Evolutionary conservation across 92 coral and sea anemone genomes (phyloP).

Genomic region (Phymanthus crucifer): DNA sequence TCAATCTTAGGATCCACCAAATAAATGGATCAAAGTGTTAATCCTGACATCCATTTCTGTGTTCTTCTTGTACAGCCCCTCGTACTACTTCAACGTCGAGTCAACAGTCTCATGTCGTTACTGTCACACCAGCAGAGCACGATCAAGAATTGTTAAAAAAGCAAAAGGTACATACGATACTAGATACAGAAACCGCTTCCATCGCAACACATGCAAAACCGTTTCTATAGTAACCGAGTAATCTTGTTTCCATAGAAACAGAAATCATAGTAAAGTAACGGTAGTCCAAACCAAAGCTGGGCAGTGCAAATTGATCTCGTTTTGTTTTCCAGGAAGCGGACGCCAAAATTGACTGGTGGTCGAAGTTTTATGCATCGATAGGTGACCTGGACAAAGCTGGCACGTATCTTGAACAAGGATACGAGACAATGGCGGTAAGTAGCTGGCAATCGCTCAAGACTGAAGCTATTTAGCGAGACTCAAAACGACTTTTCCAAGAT

Average conservation of each 20-base stretch:
- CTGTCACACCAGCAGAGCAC: slow-evolving; percentile 40
- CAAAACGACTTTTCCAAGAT: too few relatives aligned
- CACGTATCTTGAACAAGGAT: slow-evolving; percentile 61
- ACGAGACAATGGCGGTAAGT: slow-evolving; percentile 66
- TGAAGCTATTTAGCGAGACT: background rate
- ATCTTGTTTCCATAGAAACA: background rate
- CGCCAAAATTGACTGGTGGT: slow-evolving; percentile 89
- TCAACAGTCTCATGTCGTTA: slow-evolving; percentile 54
- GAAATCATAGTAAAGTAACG: background rate
- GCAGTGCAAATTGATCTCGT: background rate
- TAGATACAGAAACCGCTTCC: background rate
- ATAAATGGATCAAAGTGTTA: background rate
- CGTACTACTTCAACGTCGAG: slow-evolving; percentile 18
- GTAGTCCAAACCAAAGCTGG: background rate
- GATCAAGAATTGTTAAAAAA: slow-evolving; percentile 25
- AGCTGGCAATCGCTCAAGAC: background rate
- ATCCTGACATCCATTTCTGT: background rate
- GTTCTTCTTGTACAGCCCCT: slow-evolving; percentile 8
- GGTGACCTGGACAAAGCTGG: slow-evolving; percentile 69
- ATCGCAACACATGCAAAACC: background rate
- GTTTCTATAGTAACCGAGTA: background rate
- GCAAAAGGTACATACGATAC: slow-evolving; percentile 20
- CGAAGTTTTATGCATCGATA: slow-evolving; percentile 78
- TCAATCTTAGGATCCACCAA: too few relatives aligned
- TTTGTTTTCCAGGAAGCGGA: slow-evolving; percentile 30